Percentiles rank a stretch among this genome's conserved stretches.
Evolutionary conservation across 2,797 vertebrate species (phyloP).

Genomic region (Gymnothorax reevesii): DNA sequence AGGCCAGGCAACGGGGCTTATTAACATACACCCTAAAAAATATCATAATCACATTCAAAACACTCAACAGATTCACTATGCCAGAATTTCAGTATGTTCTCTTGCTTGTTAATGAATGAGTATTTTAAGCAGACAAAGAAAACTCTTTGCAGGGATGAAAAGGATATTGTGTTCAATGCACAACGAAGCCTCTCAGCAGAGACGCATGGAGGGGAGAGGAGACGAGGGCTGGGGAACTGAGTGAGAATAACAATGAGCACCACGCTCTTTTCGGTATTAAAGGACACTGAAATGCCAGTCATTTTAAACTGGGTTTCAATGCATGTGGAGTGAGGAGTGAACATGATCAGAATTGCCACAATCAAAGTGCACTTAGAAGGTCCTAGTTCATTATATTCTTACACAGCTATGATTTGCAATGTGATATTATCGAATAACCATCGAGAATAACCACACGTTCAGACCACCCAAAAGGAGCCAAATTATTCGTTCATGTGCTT

Average conservation of each 20-base stretch:
- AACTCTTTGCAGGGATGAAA: background rate
- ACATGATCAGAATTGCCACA: background rate
- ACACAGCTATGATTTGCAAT: background rate
- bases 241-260: slow-evolving; percentile 3
- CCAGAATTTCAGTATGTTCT: background rate
- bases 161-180: background rate
- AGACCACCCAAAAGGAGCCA: too few species aligned
- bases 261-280: slow-evolving; percentile 1
- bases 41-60: background rate
- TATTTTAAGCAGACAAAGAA: slow-evolving; percentile 7
- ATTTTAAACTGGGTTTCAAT: background rate
- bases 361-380: background rate
- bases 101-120: background rate
- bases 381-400: background rate
- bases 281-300: background rate
- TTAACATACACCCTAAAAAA: background rate
- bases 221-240: background rate
- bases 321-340: background rate
- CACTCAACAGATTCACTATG: background rate
- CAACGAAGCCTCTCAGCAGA: background rate
- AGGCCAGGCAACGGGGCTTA: background rate
- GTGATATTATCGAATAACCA: too few species aligned
- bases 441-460: too few species aligned
- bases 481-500: background rate
- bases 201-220: background rate